Base-by-base conservation (phyloP, 2,797 vertebrate genomes). In the Tenualosa ilisha region DNA sequence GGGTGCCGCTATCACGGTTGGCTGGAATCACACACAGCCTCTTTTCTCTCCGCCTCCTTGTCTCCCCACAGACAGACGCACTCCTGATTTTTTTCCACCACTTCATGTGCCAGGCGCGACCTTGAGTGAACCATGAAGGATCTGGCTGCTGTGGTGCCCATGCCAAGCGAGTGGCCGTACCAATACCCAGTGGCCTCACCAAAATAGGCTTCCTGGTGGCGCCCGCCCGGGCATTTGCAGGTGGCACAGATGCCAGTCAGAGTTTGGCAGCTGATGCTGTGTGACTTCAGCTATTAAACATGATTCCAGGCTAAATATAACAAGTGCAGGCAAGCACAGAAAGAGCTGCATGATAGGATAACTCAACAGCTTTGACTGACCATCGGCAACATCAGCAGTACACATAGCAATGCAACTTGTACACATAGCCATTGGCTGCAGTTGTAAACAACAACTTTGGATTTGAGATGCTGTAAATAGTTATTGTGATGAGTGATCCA, bases 41-140 rank as follows among this genome's bases (percentile, higher is more conserved):
- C 59, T 20, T 11, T n/a, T n/a, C 61, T 9, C 63, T 3, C 63
- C 24, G 2, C n/a, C n/a, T 9, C 13, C 0, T 24, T 24, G 2
- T 72, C 68, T 43, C 31, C 31, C 31, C 68, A 40, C 6, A 31
- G 13, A 31, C 3, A 37, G 12, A 37, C 68, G 15, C 15, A 31
- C 15, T 40, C 68, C 68, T 75, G 68, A 75, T 75, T 31, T 75
- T 75, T 75, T 75, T 75, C 68, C 68, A 43, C 17, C 2, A 31
- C 31, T 13, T 40, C 12, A 31, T 75, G 6, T 75, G 68, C 37
- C 68, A 75, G 12, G 68, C 68, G 8, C 37, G 68, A 40, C 68
- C 68, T 75, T 75, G 68, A 75, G 31, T 40, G 68, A 75, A 75
- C 68, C 68, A 31, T 75, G 68, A 75, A 75, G 68, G 68, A 31